A percentile compares a stretch with the other conserved stretches of the same genome.
Evolutionary conservation across 2,113 vertebrate species (phyloP).

Genomic region (Arvicanthis niloticus): DNA sequence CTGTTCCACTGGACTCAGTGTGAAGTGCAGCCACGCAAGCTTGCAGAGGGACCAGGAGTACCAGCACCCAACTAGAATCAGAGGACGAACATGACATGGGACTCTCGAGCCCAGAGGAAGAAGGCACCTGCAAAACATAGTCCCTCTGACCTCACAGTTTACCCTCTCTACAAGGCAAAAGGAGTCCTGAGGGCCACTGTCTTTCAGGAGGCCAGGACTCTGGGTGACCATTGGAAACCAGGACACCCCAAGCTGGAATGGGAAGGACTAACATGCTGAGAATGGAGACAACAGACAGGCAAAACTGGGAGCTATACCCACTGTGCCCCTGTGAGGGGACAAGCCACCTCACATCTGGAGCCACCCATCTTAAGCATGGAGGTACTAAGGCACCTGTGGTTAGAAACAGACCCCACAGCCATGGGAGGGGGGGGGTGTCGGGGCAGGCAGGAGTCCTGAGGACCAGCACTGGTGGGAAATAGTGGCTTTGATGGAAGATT

Average conservation of each 20-base stretch:
- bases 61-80: no score
- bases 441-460: not conserved
- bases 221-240: not conserved
- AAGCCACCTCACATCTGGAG: not conserved
- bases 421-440: accelerated
- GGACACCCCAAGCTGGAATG: not conserved
- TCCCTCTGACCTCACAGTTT: not conserved
- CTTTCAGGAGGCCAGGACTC: not conserved
- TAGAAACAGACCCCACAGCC: not conserved
- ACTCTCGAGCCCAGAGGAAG: not conserved
- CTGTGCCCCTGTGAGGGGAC: not conserved
- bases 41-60: not conserved
- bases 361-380: not conserved
- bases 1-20: not conserved
- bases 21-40: not conserved
- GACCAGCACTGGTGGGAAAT: not conserved
- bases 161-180: not conserved
- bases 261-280: not conserved
- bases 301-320: not conserved
- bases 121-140: not conserved
- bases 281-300: not conserved
- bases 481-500: not conserved
- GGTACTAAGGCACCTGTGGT: not conserved
- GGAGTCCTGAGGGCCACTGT: not conserved
- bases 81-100: not conserved